Conservation (phyloP, 2,113 vertebrate species). For the Eclectus roratus region DNA sequence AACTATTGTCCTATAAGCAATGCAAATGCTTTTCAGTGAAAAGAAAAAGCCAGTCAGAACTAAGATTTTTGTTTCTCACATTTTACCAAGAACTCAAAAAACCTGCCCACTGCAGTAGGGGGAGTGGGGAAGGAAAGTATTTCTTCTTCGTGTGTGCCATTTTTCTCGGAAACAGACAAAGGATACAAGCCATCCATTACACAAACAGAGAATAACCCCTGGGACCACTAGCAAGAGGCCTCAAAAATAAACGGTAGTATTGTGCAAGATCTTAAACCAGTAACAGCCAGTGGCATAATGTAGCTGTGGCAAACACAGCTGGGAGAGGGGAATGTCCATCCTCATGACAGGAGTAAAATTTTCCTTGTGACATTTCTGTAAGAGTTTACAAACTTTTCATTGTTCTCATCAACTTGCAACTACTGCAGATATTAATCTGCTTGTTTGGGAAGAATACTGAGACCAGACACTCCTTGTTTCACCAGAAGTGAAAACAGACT, state of each 20-base stretch:
- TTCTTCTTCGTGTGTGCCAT: not conserved
- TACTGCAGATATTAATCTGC: not conserved
- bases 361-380: fast-evolving
- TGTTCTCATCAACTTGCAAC: not conserved
- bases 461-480: not conserved
- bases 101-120: not conserved
- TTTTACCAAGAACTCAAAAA: not conserved
- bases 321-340: fast-evolving
- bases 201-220: not conserved
- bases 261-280: not conserved
- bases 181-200: not conserved
- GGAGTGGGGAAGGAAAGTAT: too few relatives aligned
- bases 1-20: not conserved
- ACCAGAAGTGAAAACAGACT: not conserved
- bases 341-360: not conserved
- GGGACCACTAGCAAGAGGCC: not conserved
- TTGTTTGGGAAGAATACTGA: not conserved
- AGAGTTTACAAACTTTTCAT: not conserved
- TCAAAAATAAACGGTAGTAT: not conserved
- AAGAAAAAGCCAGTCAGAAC: not conserved
- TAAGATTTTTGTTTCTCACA: not conserved
- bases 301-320: not conserved
- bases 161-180: not conserved
- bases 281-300: not conserved
- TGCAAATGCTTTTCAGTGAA: not conserved